phyloP scores from a whole-genome alignment of 2,888 invertebrate genomes.

The Eupithecia insigniata region DNA sequence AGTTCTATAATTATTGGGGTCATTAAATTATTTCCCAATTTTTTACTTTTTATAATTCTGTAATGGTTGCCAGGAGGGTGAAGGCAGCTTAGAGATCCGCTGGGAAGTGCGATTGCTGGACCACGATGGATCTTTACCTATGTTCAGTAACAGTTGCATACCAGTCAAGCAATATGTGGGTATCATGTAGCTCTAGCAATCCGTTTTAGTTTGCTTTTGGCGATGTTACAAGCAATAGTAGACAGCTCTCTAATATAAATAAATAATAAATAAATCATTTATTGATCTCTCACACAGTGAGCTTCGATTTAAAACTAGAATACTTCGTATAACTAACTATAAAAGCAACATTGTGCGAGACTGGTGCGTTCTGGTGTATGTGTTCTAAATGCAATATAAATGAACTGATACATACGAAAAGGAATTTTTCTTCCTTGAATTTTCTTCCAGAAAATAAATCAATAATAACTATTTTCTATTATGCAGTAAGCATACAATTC shows the following conservation, averaged over 20 bases:
- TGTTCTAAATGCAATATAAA: neutral
- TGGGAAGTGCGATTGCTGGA: constrained; percentile 36
- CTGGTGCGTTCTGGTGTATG: neutral
- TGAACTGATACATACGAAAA: neutral
- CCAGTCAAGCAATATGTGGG: constrained; percentile 38
- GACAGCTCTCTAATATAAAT: too few species aligned
- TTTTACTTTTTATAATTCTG: neutral
- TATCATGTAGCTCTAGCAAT: constrained; percentile 29
- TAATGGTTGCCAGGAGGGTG: constrained; percentile 37
- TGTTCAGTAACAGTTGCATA: constrained; percentile 36
- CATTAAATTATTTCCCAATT: neutral
- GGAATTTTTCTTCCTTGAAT: neutral
- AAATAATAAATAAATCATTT: too few species aligned
- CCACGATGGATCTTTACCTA: constrained; percentile 30
- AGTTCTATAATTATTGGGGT: neutral
- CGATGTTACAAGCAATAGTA: constrained; percentile 10
- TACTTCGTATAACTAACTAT: too few species aligned
- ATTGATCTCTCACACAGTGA: too few species aligned
- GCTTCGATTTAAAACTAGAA: too few species aligned
- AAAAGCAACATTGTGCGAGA: too few species aligned
- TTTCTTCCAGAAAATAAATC: neutral
- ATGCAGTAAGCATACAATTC: neutral
- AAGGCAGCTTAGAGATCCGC: constrained; percentile 37
- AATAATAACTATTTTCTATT: neutral
- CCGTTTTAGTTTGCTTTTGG: constrained; percentile 24